Base-by-base conservation (phyloP, 2,113 vertebrate genomes). In the Serilophus lunatus region DNA sequence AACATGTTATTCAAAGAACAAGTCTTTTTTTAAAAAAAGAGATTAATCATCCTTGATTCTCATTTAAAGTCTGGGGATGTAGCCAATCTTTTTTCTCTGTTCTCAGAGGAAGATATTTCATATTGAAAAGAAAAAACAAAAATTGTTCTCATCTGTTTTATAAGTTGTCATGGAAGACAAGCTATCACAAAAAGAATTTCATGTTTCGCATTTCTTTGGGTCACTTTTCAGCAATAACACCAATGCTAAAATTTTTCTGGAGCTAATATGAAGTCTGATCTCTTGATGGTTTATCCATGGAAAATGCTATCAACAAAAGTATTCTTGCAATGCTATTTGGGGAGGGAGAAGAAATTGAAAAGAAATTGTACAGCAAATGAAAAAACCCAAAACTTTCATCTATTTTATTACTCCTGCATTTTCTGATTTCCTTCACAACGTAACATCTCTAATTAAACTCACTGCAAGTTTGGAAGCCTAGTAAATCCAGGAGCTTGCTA, bases 11-110 rank as follows among this genome's bases (percentile, higher is more conserved):
- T 86, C 36, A 88, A 93, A 88, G 82, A 76, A 83, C 9, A 5
- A 56, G 5, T 4, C 2, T 47, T 44, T 69, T 64, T 75, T 56
- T 36, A 42, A 33, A 42, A 42, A 24, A 24, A 53, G 35, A 80
- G 47, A 91, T 93, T 93, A 92, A 92, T 94, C 79, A 93, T 92
- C 54, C 38, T 68, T 71, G 49, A 88, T 93, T 83, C 92, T 93
- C 64, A 84, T 95, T 90, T 94, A 70, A 91, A 92, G 9, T 93
- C 90, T 90, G 90, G 79, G 82, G 85, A 85, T 1, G 0, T 45
- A 93, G 87, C 90, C 92, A 97, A 94, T 94, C 74, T 92, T 82
- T 86, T 45, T 71, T 56, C 45, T 82, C 31, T 91, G 84, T 85
- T 95, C 82, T 65, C 81, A 82, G 84, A 90, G 38, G 18, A 33